Conservation (phyloP, 2,113 vertebrate genomes). For the Neolamprologus kungweensis region DNA sequence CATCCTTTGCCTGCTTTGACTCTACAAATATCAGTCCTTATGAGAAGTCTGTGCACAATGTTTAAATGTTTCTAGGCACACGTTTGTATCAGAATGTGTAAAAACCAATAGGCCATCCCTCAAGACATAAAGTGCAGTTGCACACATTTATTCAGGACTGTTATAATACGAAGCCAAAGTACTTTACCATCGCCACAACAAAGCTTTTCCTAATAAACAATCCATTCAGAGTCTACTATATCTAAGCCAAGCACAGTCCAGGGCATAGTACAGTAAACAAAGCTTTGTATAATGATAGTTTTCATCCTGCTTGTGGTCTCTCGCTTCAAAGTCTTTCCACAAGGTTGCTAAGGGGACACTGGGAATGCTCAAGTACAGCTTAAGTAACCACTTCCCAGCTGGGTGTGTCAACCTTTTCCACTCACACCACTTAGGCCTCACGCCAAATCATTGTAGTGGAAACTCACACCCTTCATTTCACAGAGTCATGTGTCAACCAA, state of each 20-base stretch:
- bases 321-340: constrained; percentile 59
- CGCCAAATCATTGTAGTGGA: constrained; percentile 57
- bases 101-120: neutral
- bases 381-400: constrained; percentile 66
- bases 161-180: neutral
- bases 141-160: neutral
- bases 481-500: constrained; percentile 29
- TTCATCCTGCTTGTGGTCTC: constrained; percentile 42
- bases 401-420: constrained; percentile 58
- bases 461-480: constrained; percentile 53
- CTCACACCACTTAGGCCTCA: constrained; percentile 40
- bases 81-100: neutral
- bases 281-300: constrained; percentile 59
- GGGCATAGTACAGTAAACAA: constrained; percentile 42
- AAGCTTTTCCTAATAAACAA: constrained; percentile 1
- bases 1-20: neutral
- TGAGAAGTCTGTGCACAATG: neutral
- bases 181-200: neutral
- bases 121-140: neutral
- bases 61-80: neutral
- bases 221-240: neutral
- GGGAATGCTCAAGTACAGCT: constrained; percentile 55
- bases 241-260: constrained; percentile 4
- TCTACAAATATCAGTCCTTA: neutral
- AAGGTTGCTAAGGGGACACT: constrained; percentile 54